These are phyloP conservation scores for Campodea augens DNA, from an alignment of 1,140 invertebrate species.

Conservation along the genomic window DNA sequence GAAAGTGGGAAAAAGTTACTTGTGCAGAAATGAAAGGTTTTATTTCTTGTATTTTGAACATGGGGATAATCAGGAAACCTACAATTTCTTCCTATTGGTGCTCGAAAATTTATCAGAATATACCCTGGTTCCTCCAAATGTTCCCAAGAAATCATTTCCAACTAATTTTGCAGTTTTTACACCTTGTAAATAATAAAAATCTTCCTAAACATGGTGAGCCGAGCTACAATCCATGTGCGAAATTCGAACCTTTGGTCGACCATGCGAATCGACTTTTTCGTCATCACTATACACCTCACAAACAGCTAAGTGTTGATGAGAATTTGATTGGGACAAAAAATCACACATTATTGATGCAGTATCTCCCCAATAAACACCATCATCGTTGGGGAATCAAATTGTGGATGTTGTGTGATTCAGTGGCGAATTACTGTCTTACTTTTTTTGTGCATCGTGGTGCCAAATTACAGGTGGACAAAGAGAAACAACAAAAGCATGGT, in stretches of 20 bases:
- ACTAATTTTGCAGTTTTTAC: conserved; percentile 8
- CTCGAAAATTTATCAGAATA: too few species aligned
- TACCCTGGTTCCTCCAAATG: conserved; percentile 8
- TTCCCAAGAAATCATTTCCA: conserved; percentile 9
- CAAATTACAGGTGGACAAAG: too few species aligned
- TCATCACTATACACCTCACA: conserved; percentile 5
- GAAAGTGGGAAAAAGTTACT: too few species aligned
- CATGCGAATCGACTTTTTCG: conserved; percentile 6
- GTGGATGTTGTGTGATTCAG: conserved; percentile 10
- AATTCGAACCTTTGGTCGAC: conserved; percentile 6
- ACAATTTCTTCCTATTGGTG: too few species aligned
- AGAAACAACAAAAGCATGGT: too few species aligned
- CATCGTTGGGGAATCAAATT: conserved; percentile 12
- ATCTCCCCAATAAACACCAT: conserved; percentile 12
- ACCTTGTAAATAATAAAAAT: conserved; percentile 4
- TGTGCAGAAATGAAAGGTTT: too few species aligned
- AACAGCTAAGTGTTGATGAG: conserved; percentile 11
- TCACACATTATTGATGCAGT: conserved; percentile 10
- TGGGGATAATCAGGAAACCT: too few species aligned
- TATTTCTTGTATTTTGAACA: too few species aligned
- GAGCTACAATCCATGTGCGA: conserved; percentile 6
- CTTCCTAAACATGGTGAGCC: conserved; percentile 2
- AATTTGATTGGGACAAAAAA: conserved; percentile 7
- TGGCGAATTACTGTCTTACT: too few species aligned
- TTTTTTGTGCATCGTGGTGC: too few species aligned